Evolutionary conservation across 2,797 vertebrate genomes (phyloP).

Genomic region (Pipistrellus kuhlii): DNA sequence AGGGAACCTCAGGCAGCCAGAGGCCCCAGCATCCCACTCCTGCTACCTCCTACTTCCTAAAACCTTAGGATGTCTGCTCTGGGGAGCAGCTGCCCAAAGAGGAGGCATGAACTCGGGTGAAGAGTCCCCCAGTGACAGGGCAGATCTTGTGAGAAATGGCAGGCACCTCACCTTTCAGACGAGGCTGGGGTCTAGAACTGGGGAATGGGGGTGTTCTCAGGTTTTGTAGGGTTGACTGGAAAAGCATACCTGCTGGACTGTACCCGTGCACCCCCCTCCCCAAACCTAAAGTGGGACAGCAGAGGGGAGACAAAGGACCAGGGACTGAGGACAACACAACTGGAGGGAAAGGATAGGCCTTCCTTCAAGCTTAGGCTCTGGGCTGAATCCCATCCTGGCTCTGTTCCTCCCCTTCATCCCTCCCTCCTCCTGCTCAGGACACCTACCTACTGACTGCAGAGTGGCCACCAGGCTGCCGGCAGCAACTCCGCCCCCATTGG

Average conservation of each 20-base stretch:
- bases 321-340: fast-evolving
- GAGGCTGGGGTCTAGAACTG: neutral
- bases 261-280: neutral
- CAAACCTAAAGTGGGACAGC: too few species aligned
- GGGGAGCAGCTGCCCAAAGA: neutral
- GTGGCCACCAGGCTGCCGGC: neutral
- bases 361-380: neutral
- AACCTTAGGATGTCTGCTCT: neutral
- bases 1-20: neutral
- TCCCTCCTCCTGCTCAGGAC: fast-evolving
- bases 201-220: neutral
- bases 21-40: neutral
- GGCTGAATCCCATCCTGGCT: neutral
- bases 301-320: neutral
- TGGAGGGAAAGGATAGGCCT: neutral
- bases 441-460: conserved; percentile 71
- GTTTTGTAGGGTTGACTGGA: neutral
- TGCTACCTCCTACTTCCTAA: neutral
- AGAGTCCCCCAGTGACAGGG: neutral
- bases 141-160: neutral
- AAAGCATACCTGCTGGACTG: neutral
- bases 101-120: neutral
- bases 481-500: conserved; percentile 43
- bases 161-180: neutral
- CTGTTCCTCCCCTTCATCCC: too few species aligned